phyloP scores from a whole-genome alignment of 1,140 invertebrate genomes.

The Plectus sambesii region DNA sequence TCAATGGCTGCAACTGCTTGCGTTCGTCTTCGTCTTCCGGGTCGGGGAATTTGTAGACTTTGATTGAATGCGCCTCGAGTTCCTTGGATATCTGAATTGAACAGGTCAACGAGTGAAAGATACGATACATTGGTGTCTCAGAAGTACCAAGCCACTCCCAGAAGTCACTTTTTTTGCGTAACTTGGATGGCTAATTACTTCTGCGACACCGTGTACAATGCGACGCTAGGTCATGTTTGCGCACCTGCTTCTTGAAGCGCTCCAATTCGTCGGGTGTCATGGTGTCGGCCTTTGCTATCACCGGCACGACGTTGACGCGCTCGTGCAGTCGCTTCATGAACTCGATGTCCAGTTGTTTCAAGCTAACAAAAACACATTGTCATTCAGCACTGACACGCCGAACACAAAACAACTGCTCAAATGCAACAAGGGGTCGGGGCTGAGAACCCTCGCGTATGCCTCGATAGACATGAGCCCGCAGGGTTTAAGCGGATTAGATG shows the following conservation, averaged over 20 bases:
- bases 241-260: slow-evolving; percentile 85
- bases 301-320: slow-evolving; percentile 92
- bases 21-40: slow-evolving; percentile 68
- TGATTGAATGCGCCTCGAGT: slow-evolving; percentile 92
- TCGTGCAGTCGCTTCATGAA: slow-evolving; percentile 97
- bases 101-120: no score
- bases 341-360: slow-evolving; percentile 93
- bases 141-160: neutral
- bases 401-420: neutral
- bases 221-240: neutral
- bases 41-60: slow-evolving; percentile 95
- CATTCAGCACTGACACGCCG: no score
- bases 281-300: slow-evolving; percentile 97
- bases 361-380: slow-evolving; percentile 55
- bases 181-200: no score
- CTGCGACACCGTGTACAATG: slow-evolving; percentile 25
- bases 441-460: no score
- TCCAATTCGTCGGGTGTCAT: slow-evolving; percentile 90
- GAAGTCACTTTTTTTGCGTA: neutral
- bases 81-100: slow-evolving; percentile 85
- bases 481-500: no score
- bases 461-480: no score
- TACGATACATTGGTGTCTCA: no score
- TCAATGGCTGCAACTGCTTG: no score
- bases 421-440: slow-evolving; percentile 5